These are phyloP conservation scores for Imbricaverruca yamaguchii DNA, from an alignment of 2,888 invertebrate genomes.

Conservation along the genomic window DNA sequence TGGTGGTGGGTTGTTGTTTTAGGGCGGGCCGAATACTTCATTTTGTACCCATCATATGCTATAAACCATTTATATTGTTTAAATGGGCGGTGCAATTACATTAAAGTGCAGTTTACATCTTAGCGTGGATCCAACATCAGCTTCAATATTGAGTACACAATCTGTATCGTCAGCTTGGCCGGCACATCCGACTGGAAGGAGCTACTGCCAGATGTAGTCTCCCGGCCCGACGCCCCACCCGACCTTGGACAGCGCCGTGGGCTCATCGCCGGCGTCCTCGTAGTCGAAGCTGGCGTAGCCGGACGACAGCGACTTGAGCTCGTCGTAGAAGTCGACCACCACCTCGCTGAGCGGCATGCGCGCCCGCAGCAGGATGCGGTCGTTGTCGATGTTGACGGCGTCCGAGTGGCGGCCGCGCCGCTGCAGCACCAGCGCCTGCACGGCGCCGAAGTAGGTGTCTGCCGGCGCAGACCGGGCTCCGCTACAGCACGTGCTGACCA, in stretches of 20 bases:
- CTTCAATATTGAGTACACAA: too few species aligned
- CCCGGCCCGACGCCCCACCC: constrained; percentile 31
- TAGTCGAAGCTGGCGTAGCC: constrained; percentile 96
- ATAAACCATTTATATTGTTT: too few species aligned
- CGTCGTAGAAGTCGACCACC: constrained; percentile 89
- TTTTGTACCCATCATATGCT: too few species aligned
- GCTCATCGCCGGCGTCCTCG: constrained; percentile 74
- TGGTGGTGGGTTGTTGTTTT: too few species aligned
- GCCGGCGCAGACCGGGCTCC: background rate
- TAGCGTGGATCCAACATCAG: too few species aligned
- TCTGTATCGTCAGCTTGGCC: too few species aligned
- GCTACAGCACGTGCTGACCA: too few species aligned
- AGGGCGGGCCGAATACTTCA: too few species aligned
- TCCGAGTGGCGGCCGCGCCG: constrained; percentile 63
- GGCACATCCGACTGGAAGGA: too few species aligned
- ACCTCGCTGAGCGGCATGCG: constrained; percentile 86
- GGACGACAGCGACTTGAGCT: constrained; percentile 76
- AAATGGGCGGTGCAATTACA: too few species aligned
- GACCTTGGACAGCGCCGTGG: constrained; percentile 67
- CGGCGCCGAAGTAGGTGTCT: constrained; percentile 28
- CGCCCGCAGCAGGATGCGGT: constrained; percentile 71
- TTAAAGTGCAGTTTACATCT: too few species aligned
- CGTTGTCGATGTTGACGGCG: constrained; percentile 69
- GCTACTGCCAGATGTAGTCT: too few species aligned
- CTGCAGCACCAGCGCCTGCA: constrained; percentile 55